Conservation (phyloP, 2,888 invertebrate species). For the Nezara viridula region DNA sequence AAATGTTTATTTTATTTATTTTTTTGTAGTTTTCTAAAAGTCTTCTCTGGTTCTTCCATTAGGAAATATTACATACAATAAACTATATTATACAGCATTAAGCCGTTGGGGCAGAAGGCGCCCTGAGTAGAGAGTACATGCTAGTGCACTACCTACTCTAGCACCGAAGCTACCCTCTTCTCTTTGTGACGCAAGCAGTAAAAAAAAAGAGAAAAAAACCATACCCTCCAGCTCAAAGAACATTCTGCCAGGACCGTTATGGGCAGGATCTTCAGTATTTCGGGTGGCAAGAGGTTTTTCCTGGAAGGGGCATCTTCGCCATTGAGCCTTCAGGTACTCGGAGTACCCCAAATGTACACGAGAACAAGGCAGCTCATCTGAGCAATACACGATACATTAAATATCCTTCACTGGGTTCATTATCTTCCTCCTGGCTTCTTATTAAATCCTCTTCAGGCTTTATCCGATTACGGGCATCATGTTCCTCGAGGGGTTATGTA, state of each 20-base stretch:
- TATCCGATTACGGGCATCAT: background rate
- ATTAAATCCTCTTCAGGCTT: background rate
- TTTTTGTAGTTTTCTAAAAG: no score
- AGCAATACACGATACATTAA: background rate
- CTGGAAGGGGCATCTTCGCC: background rate
- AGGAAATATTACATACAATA: background rate
- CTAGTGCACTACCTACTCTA: background rate
- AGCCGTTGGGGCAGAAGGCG: background rate
- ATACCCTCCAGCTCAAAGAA: background rate
- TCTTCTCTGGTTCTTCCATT: background rate
- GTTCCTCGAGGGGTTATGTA: background rate
- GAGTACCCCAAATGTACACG: background rate
- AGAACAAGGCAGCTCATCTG: background rate
- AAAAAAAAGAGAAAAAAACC: background rate
- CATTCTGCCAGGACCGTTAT: slow-evolving; percentile 1
- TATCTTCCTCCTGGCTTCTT: background rate
- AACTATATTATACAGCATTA: background rate
- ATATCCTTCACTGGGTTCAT: background rate
- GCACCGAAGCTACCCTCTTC: background rate
- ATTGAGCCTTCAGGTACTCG: background rate
- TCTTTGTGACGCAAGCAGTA: background rate
- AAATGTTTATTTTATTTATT: no score
- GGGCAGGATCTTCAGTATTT: background rate
- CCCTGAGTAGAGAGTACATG: background rate
- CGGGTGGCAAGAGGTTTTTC: background rate